Base-by-base conservation (phyloP, 2,797 vertebrate species). In the Microtus obscurus region DNA sequence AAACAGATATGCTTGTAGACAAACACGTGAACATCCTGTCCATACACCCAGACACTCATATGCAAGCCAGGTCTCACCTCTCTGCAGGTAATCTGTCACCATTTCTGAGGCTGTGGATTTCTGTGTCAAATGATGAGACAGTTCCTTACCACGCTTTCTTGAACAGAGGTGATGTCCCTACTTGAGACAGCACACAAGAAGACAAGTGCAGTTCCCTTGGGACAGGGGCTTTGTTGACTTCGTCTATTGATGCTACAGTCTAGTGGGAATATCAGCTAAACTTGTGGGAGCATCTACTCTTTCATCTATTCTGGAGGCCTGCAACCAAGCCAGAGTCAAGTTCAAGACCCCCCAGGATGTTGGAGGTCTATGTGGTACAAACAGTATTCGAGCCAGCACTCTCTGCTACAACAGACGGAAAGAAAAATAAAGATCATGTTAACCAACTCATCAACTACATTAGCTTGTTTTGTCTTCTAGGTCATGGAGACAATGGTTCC, bases 1-100 rank as follows among this genome's bases (percentile, higher is more conserved):
- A 81, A 88, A 51, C 14, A 85, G 51, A 74, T 23, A 5, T n/a
- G 12, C 21, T 27, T 37, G 82, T 45, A 11, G 1, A 40, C 5
- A 63, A 25, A 77, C 34, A 82, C 1, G 0, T 11, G 9, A 0
- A 12, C 0, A 19, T 13, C 4, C 5, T 56, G 21, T 6, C 31
- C 27, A 14, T n/a, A 59, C 4, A 31, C n/a, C 6, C 34, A 10
- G 3, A 2, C 0, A 65, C 13, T 17, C n/a, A 2, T 25, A 78
- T 23, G 45, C 14, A 71, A 91, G 73, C 4, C 23, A 23, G 61
- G 31, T 48, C 12, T 63, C 23, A 56, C 17, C 48, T 73, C 63
- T 53, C 43, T 25, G 14, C 1, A 53, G 48, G n/a, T 21, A 3
- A 2, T 73, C 17, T 0, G 37, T 48, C 16, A 25, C 51, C n/a